Conservation (phyloP, 2,113 vertebrate species). For the Stigmatopora nigra region DNA sequence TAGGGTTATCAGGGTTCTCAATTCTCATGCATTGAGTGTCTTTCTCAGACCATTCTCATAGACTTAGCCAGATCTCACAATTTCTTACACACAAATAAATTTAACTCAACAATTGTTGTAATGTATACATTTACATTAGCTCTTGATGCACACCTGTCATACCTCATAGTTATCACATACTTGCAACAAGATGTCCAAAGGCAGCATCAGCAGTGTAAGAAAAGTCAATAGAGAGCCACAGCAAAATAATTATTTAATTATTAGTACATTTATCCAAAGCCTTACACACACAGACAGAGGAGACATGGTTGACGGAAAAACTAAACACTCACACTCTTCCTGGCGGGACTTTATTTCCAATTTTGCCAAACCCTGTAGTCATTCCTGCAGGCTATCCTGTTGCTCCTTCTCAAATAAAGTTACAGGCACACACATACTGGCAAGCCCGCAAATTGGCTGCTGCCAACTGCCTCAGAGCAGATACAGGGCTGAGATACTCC, state of each 20-base stretch:
- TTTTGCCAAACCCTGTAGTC: conserved; percentile 69
- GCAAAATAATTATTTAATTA: conserved; percentile 14
- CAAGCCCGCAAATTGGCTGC: conserved; percentile 67
- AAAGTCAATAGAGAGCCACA: neutral
- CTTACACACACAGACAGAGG: conserved; percentile 27
- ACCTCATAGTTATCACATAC: too few relatives aligned
- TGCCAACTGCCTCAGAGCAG: conserved; percentile 66
- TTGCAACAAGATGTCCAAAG: too few relatives aligned
- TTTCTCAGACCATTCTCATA: too few relatives aligned
- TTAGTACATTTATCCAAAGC: conserved; percentile 18
- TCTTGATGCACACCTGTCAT: too few relatives aligned
- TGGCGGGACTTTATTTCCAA: conserved; percentile 65
- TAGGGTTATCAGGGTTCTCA: neutral
- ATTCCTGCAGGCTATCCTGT: conserved; percentile 63
- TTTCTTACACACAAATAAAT: too few relatives aligned
- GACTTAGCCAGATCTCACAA: too few relatives aligned
- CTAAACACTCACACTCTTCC: conserved; percentile 48
- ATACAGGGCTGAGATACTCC: conserved; percentile 65
- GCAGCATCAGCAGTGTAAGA: too few relatives aligned
- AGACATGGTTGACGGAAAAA: conserved; percentile 61
- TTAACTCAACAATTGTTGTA: too few relatives aligned
- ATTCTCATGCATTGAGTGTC: too few relatives aligned
- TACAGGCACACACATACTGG: conserved; percentile 65
- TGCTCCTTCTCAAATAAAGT: conserved; percentile 56
- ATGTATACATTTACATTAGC: too few relatives aligned